These are phyloP conservation scores for Drosophila sechellia DNA, from an alignment of 1,140 invertebrate species.

Conservation along the genomic window DNA sequence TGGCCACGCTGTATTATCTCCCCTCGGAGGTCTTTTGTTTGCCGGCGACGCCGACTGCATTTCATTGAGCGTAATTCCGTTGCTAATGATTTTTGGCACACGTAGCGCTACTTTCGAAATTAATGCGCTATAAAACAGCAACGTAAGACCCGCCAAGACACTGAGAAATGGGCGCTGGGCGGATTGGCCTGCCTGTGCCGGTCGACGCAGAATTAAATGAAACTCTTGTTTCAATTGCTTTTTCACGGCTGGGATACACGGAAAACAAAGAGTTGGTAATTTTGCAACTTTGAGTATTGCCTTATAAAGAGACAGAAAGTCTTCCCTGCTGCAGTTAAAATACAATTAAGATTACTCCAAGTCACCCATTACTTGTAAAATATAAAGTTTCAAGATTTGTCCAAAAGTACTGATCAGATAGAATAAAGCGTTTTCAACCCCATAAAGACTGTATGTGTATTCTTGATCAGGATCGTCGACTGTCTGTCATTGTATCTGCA, in stretches of 20 bases:
- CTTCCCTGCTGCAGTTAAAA: too few species aligned
- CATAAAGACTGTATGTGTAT: too few species aligned
- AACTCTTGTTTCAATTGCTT: constrained; percentile 75
- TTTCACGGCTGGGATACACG: constrained; percentile 46
- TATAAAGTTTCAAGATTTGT: too few species aligned
- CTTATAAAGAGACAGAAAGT: too few species aligned
- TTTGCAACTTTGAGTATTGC: too few species aligned
- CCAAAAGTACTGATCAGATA: too few species aligned
- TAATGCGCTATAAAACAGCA: constrained; percentile 78
- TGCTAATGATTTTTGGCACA: constrained; percentile 84
- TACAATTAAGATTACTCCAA: too few species aligned
- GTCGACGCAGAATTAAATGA: constrained; percentile 69
- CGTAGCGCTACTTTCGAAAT: constrained; percentile 81
- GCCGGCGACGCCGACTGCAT: constrained; percentile 67
- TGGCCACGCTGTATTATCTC: constrained; percentile 79
- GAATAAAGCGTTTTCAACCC: too few species aligned
- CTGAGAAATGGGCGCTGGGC: constrained; percentile 72
- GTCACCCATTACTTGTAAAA: too few species aligned
- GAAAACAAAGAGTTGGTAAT: neutral
- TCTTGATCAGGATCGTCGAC: too few species aligned
- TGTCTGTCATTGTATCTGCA: too few species aligned
- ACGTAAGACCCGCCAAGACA: constrained; percentile 56
- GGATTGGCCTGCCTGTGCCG: constrained; percentile 68
- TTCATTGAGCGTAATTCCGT: constrained; percentile 84
- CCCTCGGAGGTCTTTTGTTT: constrained; percentile 52